Percentiles rank a stretch among this genome's conserved stretches.
Evolutionary conservation across 1,140 invertebrate species (phyloP).

Genomic region (Wasmannia auropunctata): DNA sequence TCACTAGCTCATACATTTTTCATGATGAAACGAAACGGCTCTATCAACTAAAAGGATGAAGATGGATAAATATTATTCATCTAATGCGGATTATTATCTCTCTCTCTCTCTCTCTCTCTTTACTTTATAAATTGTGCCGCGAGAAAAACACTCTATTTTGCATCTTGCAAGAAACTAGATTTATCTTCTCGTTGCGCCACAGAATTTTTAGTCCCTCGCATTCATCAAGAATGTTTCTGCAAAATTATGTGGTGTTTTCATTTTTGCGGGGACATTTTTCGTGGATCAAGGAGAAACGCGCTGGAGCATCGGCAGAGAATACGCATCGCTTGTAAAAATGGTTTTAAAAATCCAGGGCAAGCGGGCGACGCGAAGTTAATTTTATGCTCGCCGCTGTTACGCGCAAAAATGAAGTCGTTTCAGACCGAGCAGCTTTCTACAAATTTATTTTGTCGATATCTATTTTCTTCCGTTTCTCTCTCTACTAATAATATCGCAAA

Average conservation of each 20-base stretch:
- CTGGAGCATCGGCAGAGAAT: background rate
- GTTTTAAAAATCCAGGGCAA: background rate
- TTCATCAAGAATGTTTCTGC: conserved; percentile 15
- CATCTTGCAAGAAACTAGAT: conserved; percentile 33
- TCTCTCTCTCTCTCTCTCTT: too few species aligned
- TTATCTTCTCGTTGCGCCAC: conserved; percentile 8
- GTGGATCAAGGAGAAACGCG: background rate
- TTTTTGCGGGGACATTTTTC: background rate
- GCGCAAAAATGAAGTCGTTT: background rate
- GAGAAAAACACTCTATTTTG: conserved; percentile 15
- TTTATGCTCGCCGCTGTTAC: background rate
- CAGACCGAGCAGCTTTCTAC: background rate
- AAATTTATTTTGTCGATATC: conserved; percentile 5
- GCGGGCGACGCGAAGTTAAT: background rate
- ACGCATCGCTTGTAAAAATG: background rate
- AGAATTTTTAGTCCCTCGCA: background rate
- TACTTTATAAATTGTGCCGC: conserved; percentile 12
- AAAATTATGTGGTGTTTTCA: background rate
- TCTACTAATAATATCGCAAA: background rate
- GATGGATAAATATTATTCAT: conserved; percentile 51
- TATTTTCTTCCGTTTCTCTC: background rate
- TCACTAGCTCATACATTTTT: conserved; percentile 34
- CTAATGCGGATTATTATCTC: conserved; percentile 35
- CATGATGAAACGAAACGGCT: conserved; percentile 36
- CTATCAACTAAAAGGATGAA: conserved; percentile 45